phyloP scores from a whole-genome alignment of 2,113 vertebrate species.

The Lamprologus tigripictilis region DNA sequence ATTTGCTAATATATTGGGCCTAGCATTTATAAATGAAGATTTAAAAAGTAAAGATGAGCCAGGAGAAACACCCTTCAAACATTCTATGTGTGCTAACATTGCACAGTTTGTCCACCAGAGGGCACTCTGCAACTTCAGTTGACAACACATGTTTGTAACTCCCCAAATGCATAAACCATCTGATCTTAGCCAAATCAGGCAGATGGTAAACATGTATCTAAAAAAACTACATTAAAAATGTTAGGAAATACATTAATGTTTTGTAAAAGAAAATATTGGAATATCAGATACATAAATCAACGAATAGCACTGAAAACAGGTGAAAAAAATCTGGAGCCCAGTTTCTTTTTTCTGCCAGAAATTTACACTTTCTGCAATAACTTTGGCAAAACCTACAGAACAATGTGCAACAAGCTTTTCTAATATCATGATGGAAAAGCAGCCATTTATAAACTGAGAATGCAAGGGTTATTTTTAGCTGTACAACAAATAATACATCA shows the following conservation, averaged over 20 bases:
- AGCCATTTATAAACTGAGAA: neutral
- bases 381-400: neutral
- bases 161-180: neutral
- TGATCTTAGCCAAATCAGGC: neutral
- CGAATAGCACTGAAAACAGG: neutral
- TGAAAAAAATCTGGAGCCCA: neutral
- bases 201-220: neutral
- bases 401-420: neutral
- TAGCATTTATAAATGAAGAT: neutral
- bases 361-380: neutral
- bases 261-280: neutral
- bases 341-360: neutral
- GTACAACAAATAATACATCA: neutral
- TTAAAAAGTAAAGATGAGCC: neutral
- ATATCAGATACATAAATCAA: neutral
- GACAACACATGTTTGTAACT: fast-evolving
- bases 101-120: neutral
- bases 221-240: neutral
- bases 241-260: neutral
- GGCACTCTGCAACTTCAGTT: neutral
- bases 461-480: neutral
- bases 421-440: neutral
- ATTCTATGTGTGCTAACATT: neutral
- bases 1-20: neutral
- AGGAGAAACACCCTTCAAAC: neutral